Conservation (phyloP, 2,113 vertebrate genomes). For the Aleadryas rufinucha region DNA sequence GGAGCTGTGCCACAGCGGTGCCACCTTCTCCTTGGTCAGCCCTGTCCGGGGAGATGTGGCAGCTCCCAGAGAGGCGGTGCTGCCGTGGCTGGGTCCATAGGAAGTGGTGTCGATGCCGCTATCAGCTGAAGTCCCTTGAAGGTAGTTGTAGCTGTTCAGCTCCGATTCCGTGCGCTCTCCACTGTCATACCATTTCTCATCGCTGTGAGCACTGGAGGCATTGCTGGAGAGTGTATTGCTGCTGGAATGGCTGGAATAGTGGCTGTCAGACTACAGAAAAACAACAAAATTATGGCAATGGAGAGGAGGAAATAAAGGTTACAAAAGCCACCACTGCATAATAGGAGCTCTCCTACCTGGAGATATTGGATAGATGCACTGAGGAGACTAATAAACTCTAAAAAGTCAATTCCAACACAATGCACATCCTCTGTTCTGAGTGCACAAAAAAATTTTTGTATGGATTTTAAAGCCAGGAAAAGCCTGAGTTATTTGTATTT, state of each 20-base stretch:
- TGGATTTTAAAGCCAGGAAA: neutral
- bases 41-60: conserved; percentile 71
- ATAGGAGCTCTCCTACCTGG: neutral
- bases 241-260: conserved; percentile 96
- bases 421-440: neutral
- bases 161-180: conserved; percentile 83
- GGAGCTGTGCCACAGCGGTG: conserved; percentile 87
- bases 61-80: conserved; percentile 83
- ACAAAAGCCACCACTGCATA: neutral
- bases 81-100: conserved; percentile 87
- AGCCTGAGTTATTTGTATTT: neutral
- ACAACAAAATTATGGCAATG: neutral
- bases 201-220: conserved; percentile 90
- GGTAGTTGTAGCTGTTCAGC: conserved; percentile 86
- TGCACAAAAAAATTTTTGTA: neutral
- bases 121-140: conserved; percentile 88
- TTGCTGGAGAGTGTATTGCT: conserved; percentile 95
- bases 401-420: neutral
- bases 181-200: conserved; percentile 94
- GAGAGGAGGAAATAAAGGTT: neutral
- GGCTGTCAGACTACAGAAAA: conserved; percentile 81
- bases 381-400: neutral
- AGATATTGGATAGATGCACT: neutral
- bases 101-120: conserved; percentile 93
- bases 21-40: conserved; percentile 79